Evolutionary conservation across 2,113 vertebrate genomes (phyloP).

Genomic region (Melanerpes aurifrons): DNA sequence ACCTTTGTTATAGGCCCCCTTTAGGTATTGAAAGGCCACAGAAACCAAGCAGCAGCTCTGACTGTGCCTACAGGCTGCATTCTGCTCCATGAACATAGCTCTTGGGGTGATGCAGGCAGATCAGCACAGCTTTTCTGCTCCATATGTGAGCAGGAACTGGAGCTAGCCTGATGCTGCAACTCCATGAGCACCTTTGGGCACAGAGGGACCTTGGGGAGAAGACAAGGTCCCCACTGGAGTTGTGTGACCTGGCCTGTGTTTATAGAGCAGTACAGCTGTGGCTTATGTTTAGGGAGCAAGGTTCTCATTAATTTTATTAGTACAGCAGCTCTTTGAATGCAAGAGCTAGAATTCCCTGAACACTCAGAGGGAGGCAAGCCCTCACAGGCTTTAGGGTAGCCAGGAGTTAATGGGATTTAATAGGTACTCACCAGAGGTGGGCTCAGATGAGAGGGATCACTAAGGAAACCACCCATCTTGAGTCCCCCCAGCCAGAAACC

Average conservation of each 20-base stretch:
- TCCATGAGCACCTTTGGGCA: fast-evolving
- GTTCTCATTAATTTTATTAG: background rate
- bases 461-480: background rate
- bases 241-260: fast-evolving
- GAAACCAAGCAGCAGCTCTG: fast-evolving
- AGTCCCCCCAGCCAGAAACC: background rate
- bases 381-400: background rate
- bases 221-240: fast-evolving
- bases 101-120: background rate
- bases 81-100: fast-evolving
- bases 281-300: background rate
- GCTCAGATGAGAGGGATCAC: background rate
- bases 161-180: background rate
- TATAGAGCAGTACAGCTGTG: constrained; percentile 19
- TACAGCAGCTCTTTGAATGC: background rate
- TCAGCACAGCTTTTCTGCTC: background rate
- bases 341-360: background rate
- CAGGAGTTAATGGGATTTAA: background rate
- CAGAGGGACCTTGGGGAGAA: background rate
- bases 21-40: background rate
- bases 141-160: fast-evolving
- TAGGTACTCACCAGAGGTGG: background rate
- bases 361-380: background rate
- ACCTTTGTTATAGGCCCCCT: no score
- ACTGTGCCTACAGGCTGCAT: background rate